Evolutionary conservation across 2,888 invertebrate genomes (phyloP).

Genomic region (Tipula unca): DNA sequence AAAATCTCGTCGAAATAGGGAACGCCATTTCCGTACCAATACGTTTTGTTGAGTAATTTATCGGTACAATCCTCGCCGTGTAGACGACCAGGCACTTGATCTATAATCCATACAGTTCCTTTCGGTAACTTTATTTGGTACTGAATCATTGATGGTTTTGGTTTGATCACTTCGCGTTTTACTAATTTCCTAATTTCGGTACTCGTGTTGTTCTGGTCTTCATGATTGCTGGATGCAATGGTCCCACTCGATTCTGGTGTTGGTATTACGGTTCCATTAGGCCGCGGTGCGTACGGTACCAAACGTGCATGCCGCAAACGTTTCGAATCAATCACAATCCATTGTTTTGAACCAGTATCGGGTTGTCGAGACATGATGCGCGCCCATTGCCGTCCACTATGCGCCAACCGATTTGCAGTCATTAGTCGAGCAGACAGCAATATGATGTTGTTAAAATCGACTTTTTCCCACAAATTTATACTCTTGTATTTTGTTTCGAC

Average conservation of each 20-base stretch:
- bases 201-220: slow-evolving; percentile 21
- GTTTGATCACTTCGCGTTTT: background rate
- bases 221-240: background rate
- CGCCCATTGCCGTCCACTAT: slow-evolving; percentile 65
- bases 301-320: slow-evolving; percentile 29
- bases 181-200: background rate
- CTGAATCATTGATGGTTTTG: background rate
- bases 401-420: slow-evolving; percentile 74
- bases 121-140: slow-evolving; percentile 24
- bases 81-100: slow-evolving; percentile 64
- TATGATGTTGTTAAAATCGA: slow-evolving; percentile 46
- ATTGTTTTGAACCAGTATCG: slow-evolving; percentile 79
- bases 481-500: slow-evolving; percentile 73
- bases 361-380: slow-evolving; percentile 60
- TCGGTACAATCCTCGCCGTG: slow-evolving; percentile 59
- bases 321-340: slow-evolving; percentile 71
- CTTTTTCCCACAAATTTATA: slow-evolving; percentile 55
- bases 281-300: background rate
- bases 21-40: slow-evolving; percentile 55
- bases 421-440: slow-evolving; percentile 68
- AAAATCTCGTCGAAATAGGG: slow-evolving; percentile 36
- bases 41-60: slow-evolving; percentile 51
- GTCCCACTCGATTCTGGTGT: background rate
- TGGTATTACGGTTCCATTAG: background rate
- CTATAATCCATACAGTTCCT: slow-evolving; percentile 58